Evolutionary conservation across 2,888 invertebrate species (phyloP).

Genomic region (Phlogophora meticulosa): DNA sequence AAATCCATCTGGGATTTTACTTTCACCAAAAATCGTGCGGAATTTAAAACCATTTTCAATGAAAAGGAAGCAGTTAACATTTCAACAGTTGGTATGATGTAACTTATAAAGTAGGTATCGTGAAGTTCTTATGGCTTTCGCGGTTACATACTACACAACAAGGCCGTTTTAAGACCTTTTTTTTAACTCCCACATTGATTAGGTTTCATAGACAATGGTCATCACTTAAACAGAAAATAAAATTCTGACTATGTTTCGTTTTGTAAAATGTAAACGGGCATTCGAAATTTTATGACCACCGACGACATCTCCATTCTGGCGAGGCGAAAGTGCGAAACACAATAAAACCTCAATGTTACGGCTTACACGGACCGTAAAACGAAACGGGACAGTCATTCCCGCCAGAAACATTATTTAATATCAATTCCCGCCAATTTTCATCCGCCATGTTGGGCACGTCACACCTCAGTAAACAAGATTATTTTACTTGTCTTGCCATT

Average conservation of each 20-base stretch:
- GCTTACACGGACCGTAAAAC: conserved; percentile 75
- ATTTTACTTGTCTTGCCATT: background rate
- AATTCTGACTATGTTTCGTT: conserved; percentile 52
- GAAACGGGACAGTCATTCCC: conserved; percentile 75
- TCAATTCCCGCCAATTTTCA: conserved; percentile 72
- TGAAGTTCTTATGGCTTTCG: conserved; percentile 9
- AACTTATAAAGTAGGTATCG: background rate
- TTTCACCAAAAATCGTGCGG: background rate
- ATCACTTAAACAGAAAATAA: conserved; percentile 26
- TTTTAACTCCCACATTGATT: background rate
- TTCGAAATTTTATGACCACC: conserved; percentile 70
- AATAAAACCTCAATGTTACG: conserved; percentile 75
- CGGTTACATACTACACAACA: background rate
- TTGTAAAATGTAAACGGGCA: conserved; percentile 61
- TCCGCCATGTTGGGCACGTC: conserved; percentile 42
- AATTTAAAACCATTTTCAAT: conserved; percentile 3
- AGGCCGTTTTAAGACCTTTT: background rate
- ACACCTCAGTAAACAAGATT: conserved; percentile 6
- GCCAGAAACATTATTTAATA: conserved; percentile 63
- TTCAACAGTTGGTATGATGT: background rate
- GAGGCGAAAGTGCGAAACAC: conserved; percentile 57
- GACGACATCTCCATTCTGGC: conserved; percentile 74
- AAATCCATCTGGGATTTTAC: background rate
- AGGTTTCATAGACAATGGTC: background rate
- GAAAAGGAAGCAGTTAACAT: conserved; percentile 1